Evolutionary conservation across 2,113 vertebrate species (phyloP), one percentile per base, ranked within the genome.

Genomic region (Triplophysa tibetana): DNA sequence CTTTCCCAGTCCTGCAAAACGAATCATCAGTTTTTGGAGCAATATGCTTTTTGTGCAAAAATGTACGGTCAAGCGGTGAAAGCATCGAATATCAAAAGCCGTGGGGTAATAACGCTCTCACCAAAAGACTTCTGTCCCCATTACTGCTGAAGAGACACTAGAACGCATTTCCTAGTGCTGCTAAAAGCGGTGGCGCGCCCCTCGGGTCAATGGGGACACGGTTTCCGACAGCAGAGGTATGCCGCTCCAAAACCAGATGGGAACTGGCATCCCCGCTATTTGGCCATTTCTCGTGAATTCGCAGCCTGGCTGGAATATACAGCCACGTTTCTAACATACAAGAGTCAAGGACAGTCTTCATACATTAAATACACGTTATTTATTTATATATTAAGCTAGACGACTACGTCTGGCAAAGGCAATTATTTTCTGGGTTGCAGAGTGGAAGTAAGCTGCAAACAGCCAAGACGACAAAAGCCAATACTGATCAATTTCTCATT

Each of bases 171-270:
- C 62, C 70, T 70, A 45, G 75, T 61, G 58, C 29, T 61, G 86
- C 88, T 80, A 88, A 89, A 63, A 8, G 83, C 87, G 87, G 86
- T 89, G 87, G 83, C 88, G 86, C 86, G 41, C 45, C 23, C 69
- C 79, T 58, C 82, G 85, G 85, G 86, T 86, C 82, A 52, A 9
- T 24, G 83, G 56, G 33, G 87, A 85, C 81, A 65, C 88, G 84
- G 82, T 82, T 64, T 9, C 83, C 72, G 48, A 90, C 87, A 87
- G 88, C 85, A 87, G 81, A 85, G 83, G 82, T 84, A 85, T 82
- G 82, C 81, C 41, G 29, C 75, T 67, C 70, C 67, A 73, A 50
- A 78, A 82, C 75, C 79, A 81, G 75, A 84, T 79, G 79, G 79
- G 52, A 78, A 62, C 80, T 69, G 69, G 79, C 75, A 81, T 81